Conservation (phyloP, 2,113 vertebrate genomes). For the Oenanthe melanoleuca region DNA sequence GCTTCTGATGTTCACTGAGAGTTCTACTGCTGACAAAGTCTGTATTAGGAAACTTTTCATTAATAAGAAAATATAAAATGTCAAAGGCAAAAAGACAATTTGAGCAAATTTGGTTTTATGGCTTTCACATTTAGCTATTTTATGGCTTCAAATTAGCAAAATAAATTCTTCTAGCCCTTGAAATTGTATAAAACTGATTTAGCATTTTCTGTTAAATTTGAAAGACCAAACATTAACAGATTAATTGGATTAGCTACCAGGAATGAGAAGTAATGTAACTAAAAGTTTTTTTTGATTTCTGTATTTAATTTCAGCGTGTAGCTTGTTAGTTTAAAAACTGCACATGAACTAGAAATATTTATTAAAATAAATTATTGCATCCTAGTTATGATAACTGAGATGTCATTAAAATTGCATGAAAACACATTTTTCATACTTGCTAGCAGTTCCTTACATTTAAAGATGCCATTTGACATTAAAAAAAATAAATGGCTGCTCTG, state of each 20-base stretch:
- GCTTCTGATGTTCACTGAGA: neutral
- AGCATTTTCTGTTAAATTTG: slow-evolving; percentile 26
- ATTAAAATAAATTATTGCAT: slow-evolving; percentile 26
- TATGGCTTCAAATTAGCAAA: neutral
- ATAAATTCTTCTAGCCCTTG: neutral
- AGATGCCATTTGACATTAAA: neutral
- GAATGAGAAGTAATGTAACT: neutral
- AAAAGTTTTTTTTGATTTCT: neutral
- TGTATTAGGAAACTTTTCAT: neutral
- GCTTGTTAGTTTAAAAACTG: slow-evolving; percentile 7
- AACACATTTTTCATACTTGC: neutral
- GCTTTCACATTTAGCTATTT: slow-evolving; percentile 3
- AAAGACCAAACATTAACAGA: slow-evolving; percentile 1
- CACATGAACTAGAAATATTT: neutral
- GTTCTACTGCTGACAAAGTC: neutral
- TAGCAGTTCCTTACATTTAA: neutral
- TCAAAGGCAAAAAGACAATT: neutral
- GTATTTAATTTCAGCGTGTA: slow-evolving; percentile 20
- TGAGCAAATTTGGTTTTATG: neutral
- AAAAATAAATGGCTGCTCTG: neutral
- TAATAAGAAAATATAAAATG: neutral
- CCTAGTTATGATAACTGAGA: neutral
- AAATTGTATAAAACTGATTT: slow-evolving; percentile 25
- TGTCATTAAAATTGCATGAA: neutral
- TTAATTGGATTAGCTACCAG: neutral